Evolutionary conservation across 2,888 invertebrate species (phyloP).

Genomic region (Cataglyphis rosenhaueri): DNA sequence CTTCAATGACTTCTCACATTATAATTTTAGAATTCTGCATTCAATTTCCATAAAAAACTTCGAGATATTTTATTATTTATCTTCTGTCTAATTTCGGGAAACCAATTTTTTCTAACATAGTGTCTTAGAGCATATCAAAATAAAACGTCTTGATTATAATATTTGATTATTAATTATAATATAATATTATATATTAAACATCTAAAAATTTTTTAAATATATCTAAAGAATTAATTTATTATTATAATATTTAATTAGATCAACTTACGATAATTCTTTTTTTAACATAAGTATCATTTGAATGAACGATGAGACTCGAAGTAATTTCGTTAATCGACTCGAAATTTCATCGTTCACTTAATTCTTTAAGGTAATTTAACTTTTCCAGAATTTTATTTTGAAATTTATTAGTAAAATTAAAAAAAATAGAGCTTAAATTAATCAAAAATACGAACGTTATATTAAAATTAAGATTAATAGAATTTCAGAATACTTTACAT

Average conservation of each 20-base stretch:
- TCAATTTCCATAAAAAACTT: constrained; percentile 26
- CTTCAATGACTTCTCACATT: constrained; percentile 66
- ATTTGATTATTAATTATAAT: neutral
- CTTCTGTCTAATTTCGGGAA: neutral
- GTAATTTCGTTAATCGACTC: no score
- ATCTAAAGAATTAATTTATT: neutral
- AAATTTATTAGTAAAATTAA: neutral
- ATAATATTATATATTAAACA: neutral
- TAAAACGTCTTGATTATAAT: neutral
- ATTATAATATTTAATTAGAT: neutral
- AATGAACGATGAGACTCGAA: neutral
- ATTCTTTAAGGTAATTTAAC: neutral
- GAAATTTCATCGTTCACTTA: neutral
- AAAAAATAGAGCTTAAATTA: neutral
- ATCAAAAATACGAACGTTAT: neutral
- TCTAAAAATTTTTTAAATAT: neutral
- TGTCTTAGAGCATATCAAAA: neutral
- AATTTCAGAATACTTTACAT: neutral
- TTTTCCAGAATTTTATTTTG: neutral
- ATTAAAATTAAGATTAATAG: neutral
- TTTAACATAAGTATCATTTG: neutral
- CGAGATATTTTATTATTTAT: constrained; percentile 14
- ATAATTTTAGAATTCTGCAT: constrained; percentile 61
- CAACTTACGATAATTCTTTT: neutral
- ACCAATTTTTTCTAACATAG: constrained; percentile 1